These are phyloP conservation scores for Hypomesus transpacificus DNA, from an alignment of 2,113 vertebrate genomes.

Conservation along the genomic window DNA sequence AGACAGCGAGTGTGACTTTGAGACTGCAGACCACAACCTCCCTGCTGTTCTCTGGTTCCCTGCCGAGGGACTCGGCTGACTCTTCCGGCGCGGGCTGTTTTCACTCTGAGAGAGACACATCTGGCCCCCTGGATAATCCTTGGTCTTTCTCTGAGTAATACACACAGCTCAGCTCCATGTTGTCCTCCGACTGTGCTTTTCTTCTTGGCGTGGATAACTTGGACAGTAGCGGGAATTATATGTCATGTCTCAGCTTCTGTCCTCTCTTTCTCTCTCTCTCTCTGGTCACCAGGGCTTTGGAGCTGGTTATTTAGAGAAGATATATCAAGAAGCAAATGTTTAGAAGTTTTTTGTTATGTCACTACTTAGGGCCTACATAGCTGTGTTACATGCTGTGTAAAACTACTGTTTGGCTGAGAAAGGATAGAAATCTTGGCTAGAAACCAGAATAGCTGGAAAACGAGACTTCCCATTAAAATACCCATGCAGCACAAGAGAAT, in stretches of 20 bases:
- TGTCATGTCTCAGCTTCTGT: slow-evolving; percentile 16
- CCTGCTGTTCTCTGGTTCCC: slow-evolving; percentile 54
- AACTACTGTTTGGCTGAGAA: no score
- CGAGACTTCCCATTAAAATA: not conserved
- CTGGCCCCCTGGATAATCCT: slow-evolving; percentile 65
- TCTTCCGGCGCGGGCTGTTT: slow-evolving; percentile 46
- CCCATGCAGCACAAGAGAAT: not conserved
- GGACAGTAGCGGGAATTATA: slow-evolving; percentile 24
- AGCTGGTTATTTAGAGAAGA: no score
- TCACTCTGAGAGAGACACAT: slow-evolving; percentile 65
- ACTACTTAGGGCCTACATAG: no score
- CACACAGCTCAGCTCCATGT: slow-evolving; percentile 60
- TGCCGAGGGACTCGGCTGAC: slow-evolving; percentile 45
- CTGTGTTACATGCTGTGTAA: no score
- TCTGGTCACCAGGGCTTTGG: no score
- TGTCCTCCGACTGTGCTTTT: slow-evolving; percentile 58
- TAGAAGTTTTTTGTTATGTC: no score
- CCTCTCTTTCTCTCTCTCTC: no score
- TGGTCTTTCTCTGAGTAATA: slow-evolving; percentile 58
- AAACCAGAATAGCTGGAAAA: no score
- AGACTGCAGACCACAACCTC: slow-evolving; percentile 43
- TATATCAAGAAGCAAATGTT: no score
- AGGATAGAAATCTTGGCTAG: no score
- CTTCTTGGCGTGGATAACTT: slow-evolving; percentile 30
- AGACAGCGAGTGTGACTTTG: slow-evolving; percentile 50